Evolutionary conservation across 2,888 invertebrate species (phyloP).

Genomic region (Lucinisca nassula): DNA sequence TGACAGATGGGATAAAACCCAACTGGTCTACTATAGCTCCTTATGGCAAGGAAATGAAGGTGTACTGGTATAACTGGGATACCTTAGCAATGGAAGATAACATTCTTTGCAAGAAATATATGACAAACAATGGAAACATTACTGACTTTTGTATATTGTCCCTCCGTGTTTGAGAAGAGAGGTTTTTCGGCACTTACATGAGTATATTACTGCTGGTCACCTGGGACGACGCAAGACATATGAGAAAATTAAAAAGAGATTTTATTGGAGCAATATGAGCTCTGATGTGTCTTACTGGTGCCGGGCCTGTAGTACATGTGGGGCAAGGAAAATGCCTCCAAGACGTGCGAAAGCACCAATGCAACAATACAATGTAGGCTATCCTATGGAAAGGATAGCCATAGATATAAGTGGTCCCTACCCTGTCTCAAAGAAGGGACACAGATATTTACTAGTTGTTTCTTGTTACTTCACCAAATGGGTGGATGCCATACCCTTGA

Average conservation of each 20-base stretch:
- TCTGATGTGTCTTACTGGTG: too few relatives aligned
- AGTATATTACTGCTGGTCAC: not conserved
- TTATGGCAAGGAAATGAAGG: not conserved
- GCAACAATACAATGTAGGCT: too few relatives aligned
- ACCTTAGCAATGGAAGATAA: not conserved
- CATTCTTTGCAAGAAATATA: not conserved
- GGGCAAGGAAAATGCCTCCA: not conserved
- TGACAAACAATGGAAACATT: not conserved
- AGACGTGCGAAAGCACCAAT: slow-evolving; percentile 28
- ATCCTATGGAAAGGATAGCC: too few relatives aligned
- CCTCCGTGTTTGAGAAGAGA: not conserved
- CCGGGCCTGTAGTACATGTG: too few relatives aligned
- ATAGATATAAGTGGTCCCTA: slow-evolving; percentile 49
- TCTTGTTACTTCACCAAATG: slow-evolving; percentile 54
- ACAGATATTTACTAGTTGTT: slow-evolving; percentile 45
- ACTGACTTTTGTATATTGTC: too few relatives aligned
- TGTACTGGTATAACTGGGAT: too few relatives aligned
- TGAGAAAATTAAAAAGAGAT: too few relatives aligned
- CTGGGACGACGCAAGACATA: too few relatives aligned
- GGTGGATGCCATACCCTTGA: too few relatives aligned
- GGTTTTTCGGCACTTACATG: not conserved
- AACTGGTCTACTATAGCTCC: not conserved
- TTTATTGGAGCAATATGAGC: too few relatives aligned
- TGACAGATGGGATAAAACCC: not conserved
- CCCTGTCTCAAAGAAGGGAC: slow-evolving; percentile 18